Base-by-base conservation (phyloP, 35 echinoderm and acorn worm genomes). In the Diadema setosum region DNA sequence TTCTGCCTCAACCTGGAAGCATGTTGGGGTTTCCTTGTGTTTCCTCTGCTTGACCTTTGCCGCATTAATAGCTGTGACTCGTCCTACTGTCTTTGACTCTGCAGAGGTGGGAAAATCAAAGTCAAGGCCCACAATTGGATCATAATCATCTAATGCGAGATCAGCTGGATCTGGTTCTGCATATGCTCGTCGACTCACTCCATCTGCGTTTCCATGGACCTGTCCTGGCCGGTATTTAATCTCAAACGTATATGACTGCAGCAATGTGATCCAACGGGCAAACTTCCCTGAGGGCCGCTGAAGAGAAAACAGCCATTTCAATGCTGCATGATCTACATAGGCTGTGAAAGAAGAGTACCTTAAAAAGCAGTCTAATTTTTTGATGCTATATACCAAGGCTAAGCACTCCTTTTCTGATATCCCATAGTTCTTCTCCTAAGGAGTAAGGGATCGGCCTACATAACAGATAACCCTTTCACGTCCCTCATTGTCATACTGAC, bases 291-390 rank as follows among this genome's bases (percentile, higher is more conserved):
- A 26, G 15, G 83, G 82, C 44, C 86, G 41, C 33, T 92, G 74
- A 14, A 92, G 40, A 14, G 90, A 86, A 59, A 92, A 80, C 35
- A 92, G 80, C 90, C 83, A 92, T 70, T 92, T 84, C 30, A 92
- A 45, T 16, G 90, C 90, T 80, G 82, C 31, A 37, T 92, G 90
- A 39, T 92, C 67, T 50, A 92, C 82, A 81, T 78, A 58, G 25
- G 83, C 90, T 8, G 12, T 86, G 55, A 81, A 80, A 24, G 45
- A 46, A 2, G 70, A 31, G 42, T 80, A 86, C 46, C 90, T 46
- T 24, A 92, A 39, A 45, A 86, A 85, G 26, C 34, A 36, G 57
- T 85, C 82, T 3, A 92, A 40, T 24, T 86, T 85, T 50, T 65
- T 65, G 29, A 65, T 26, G 23, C 60, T 18, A 70, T 86, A 70